These are phyloP conservation scores for Orthonyx spaldingii DNA, from an alignment of 2,113 vertebrate genomes.

Conservation along the genomic window DNA sequence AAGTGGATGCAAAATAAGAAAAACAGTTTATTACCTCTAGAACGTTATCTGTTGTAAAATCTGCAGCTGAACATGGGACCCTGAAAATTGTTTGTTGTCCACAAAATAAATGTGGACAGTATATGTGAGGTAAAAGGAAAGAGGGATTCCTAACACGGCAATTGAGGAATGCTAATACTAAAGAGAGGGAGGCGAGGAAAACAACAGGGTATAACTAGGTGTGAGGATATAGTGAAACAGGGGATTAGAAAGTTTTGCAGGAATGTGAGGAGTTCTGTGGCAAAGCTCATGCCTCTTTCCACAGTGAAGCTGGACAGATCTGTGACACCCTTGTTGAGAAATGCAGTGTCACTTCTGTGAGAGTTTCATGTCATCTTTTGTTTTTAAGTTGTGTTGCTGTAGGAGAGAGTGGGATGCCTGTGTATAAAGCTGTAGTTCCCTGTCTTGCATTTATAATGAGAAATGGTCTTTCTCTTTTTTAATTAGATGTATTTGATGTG, in stretches of 20 bases:
- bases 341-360: background rate
- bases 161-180: fast-evolving
- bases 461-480: background rate
- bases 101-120: background rate
- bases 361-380: background rate
- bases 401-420: background rate
- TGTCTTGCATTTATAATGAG: background rate
- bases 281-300: fast-evolving
- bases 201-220: background rate
- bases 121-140: background rate
- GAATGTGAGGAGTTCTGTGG: background rate
- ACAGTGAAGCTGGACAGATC: background rate
- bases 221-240: background rate
- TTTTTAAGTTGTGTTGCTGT: background rate
- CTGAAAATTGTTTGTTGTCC: background rate
- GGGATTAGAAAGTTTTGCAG: background rate
- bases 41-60: background rate
- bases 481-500: background rate
- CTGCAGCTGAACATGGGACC: background rate
- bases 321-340: background rate
- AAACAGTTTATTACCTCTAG: background rate
- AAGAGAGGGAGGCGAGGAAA: background rate
- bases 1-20: background rate
- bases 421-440: background rate
- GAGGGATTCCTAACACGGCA: background rate